Evolutionary conservation across 2,888 invertebrate species (phyloP), one percentile per base, ranked within the genome.

Genomic region (Tetrapedia diversipes): DNA sequence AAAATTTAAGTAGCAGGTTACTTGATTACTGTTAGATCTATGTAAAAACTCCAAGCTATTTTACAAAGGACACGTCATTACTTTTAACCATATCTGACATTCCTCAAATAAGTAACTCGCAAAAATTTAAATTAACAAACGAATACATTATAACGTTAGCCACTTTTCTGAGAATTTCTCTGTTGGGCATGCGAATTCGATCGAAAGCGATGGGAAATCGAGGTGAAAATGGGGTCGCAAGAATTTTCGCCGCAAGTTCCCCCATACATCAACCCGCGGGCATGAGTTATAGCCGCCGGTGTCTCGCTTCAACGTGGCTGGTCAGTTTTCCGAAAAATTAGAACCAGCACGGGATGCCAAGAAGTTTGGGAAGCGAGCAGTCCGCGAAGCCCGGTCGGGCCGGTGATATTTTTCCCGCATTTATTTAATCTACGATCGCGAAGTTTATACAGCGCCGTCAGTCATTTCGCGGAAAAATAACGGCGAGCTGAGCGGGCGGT

Each of bases 401-500:
- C 41, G n/a, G 16, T 43, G 49, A 66, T 56, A 51, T 74, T 34
- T 45, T 39, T 27, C 49, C 10, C 57, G 59, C 51, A 41, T 63
- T 63, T 59, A 61, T 74, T 77, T 74, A 54, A 74, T 63, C 74
- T 47, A 53, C 63, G 74, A 77, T 77, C 63, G 45, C 51, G 45
- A 63, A 51, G 61, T 74, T 63, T 68, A 27, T 67, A 43, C 74
- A 67, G 63, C 45, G 51, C 53, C 19, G 68, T 68, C 77, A 68
- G 68, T 68, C 68, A 64, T 67, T 49, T 27, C 57, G 76, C 54
- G 68, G 76, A 60, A 77, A 77, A 77, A 74, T 77, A 77, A 57
- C 59, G 45, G 74, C 19, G 54, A 45, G 7, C n/a, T n/a, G n/a
- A n/a, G 2, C 1, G 7, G 32, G 11, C 10, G 32, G 39, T 1